A percentile compares a stretch with the other conserved stretches of the same genome.
Conservation (phyloP, 2,113 vertebrate species). For the Daphoenositta chrysoptera region DNA sequence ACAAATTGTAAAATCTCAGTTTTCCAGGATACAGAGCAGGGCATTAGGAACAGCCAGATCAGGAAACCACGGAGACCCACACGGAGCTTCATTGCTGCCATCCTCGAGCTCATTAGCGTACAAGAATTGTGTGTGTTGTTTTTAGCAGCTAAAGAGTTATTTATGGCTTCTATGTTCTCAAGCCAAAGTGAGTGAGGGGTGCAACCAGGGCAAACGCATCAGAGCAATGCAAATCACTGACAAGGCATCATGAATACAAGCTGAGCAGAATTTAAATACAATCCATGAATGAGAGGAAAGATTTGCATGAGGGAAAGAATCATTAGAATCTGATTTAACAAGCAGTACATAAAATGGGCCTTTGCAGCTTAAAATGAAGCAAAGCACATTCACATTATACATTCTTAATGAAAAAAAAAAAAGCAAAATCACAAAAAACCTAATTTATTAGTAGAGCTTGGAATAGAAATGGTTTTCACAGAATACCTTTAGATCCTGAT, state of each 20-base stretch:
- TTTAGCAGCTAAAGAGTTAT: conserved; percentile 65
- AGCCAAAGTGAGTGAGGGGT: conserved; percentile 68
- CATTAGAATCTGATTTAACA: conserved; percentile 72
- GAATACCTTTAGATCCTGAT: conserved; percentile 58
- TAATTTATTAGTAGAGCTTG: conserved; percentile 51
- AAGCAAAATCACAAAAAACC: conserved; percentile 44
- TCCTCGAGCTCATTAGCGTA: conserved; percentile 61
- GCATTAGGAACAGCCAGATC: not conserved
- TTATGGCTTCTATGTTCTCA: conserved; percentile 65
- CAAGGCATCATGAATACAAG: conserved; percentile 66
- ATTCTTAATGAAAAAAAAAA: conserved; percentile 41
- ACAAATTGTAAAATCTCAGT: not conserved
- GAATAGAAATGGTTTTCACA: conserved; percentile 58
- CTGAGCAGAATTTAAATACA: conserved; percentile 70
- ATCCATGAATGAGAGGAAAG: conserved; percentile 69
- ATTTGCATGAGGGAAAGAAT: conserved; percentile 67
- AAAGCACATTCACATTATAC: conserved; percentile 48
- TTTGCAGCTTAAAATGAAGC: conserved; percentile 61
- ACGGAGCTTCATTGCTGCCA: conserved; percentile 35
- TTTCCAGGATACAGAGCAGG: not conserved
- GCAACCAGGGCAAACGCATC: conserved; percentile 62
- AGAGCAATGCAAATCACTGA: conserved; percentile 68
- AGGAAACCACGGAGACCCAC: conserved; percentile 35
- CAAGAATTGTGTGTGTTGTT: conserved; percentile 60
- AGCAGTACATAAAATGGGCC: conserved; percentile 57